phyloP scores from a whole-genome alignment of 2,113 vertebrate genomes.

The Empidonax alnorum region DNA sequence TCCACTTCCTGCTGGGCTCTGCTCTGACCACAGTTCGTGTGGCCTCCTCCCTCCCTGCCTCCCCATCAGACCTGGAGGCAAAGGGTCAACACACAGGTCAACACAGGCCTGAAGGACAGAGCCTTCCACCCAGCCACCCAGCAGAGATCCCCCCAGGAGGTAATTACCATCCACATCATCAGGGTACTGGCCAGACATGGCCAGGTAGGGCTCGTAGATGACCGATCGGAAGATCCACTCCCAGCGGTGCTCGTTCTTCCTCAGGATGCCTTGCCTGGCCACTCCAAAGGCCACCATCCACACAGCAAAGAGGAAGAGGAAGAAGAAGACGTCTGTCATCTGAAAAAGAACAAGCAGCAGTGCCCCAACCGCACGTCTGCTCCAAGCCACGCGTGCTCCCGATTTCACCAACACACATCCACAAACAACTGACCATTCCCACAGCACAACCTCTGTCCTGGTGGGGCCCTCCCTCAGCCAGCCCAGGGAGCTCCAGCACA shows the following conservation, averaged over 20 bases:
- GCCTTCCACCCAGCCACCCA: too few species aligned
- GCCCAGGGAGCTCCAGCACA: too few species aligned
- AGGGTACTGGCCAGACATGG: slow-evolving; percentile 84
- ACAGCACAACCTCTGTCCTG: too few species aligned
- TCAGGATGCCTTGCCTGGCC: slow-evolving; percentile 81
- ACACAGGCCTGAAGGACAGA: too few species aligned
- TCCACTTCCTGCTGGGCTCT: background rate
- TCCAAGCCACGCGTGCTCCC: background rate
- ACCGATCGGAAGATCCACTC: slow-evolving; percentile 83
- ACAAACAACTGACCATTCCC: too few species aligned
- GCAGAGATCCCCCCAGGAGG: too few species aligned
- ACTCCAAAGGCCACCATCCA: slow-evolving; percentile 85
- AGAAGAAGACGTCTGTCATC: slow-evolving; percentile 84
- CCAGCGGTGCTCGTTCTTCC: slow-evolving; percentile 82
- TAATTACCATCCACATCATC: slow-evolving; percentile 80
- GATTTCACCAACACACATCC: too few species aligned
- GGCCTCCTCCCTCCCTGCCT: too few species aligned
- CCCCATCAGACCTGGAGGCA: too few species aligned
- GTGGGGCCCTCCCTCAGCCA: too few species aligned
- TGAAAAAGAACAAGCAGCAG: slow-evolving; percentile 10
- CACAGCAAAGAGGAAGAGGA: slow-evolving; percentile 83
- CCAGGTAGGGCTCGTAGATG: slow-evolving; percentile 82
- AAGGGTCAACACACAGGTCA: too few species aligned
- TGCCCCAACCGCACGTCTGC: background rate
- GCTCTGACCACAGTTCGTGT: too few species aligned